phyloP scores from a whole-genome alignment of 2,888 invertebrate species.

The Ametastegia equiseti region DNA sequence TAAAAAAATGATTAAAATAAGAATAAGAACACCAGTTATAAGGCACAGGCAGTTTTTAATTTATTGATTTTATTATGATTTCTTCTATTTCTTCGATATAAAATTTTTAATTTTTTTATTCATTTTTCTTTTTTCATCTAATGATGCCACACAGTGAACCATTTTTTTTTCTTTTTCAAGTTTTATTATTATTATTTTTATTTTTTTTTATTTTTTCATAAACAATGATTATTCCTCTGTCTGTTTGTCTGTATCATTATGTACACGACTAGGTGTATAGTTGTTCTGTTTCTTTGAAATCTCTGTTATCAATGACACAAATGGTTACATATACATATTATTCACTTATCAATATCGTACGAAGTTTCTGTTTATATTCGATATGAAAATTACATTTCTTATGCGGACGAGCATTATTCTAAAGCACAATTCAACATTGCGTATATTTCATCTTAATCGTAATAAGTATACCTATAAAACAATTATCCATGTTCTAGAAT shows the following conservation, averaged over 20 bases:
- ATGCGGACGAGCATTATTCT: neutral
- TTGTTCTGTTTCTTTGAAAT: constrained; percentile 33
- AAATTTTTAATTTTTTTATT: constrained; percentile 72
- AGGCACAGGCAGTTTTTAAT: constrained; percentile 63
- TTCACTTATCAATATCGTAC: neutral
- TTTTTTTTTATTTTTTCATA: constrained; percentile 57
- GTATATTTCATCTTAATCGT: neutral
- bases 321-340: constrained; percentile 4
- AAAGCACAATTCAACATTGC: neutral
- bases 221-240: constrained; percentile 65
- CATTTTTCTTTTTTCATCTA: constrained; percentile 67
- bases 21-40: constrained; percentile 45
- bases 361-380: neutral
- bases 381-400: neutral
- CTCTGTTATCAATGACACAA: constrained; percentile 23
- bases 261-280: constrained; percentile 71
- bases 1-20: constrained; percentile 11
- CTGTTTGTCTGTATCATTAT: constrained; percentile 64
- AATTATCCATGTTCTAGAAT: neutral
- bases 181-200: constrained; percentile 60
- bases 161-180: constrained; percentile 60
- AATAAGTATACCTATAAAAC: neutral
- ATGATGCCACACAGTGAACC: constrained; percentile 74
- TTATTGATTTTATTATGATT: constrained; percentile 72
- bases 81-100: constrained; percentile 73